A percentile compares a stretch with the other conserved stretches of the same genome.
Evolutionary conservation across 2,113 vertebrate genomes (phyloP).

Genomic region (Dasyurus viverrinus): DNA sequence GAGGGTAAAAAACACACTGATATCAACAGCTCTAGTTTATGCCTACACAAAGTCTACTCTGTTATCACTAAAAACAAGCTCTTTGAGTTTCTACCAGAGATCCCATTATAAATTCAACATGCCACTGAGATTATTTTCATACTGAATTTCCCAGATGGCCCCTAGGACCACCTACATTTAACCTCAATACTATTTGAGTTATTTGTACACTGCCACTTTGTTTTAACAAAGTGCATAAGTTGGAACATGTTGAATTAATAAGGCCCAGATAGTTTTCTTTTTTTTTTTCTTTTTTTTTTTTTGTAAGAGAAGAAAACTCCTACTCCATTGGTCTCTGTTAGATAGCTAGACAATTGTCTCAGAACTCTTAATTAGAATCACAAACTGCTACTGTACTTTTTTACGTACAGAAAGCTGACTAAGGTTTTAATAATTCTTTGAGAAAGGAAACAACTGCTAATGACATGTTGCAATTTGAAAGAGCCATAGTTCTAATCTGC

Average conservation of each 20-base stretch:
- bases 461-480: background rate
- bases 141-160: constrained; percentile 64
- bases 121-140: constrained; percentile 69
- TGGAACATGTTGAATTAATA: constrained; percentile 62
- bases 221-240: constrained; percentile 81
- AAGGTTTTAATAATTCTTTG: background rate
- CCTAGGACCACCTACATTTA: constrained; percentile 84
- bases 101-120: constrained; percentile 74
- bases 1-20: constrained; percentile 17
- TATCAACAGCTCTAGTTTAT: background rate
- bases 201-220: constrained; percentile 83
- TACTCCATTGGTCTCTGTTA: constrained; percentile 50
- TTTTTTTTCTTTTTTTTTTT: constrained; percentile 67
- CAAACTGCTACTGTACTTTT: background rate
- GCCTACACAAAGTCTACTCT: constrained; percentile 83
- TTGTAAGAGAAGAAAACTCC: constrained; percentile 70
- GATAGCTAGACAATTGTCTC: constrained; percentile 68
- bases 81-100: constrained; percentile 79
- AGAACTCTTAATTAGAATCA: constrained; percentile 11
- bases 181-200: constrained; percentile 82
- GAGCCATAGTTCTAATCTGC: background rate
- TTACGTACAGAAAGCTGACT: constrained; percentile 67
- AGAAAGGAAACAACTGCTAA: background rate
- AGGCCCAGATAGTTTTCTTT: constrained; percentile 66
- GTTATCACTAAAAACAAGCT: constrained; percentile 76